A percentile compares a stretch with the other conserved stretches of the same genome.
Conservation (phyloP, 2,888 invertebrate genomes). For the Lepidocyrtinus sp. region DNA sequence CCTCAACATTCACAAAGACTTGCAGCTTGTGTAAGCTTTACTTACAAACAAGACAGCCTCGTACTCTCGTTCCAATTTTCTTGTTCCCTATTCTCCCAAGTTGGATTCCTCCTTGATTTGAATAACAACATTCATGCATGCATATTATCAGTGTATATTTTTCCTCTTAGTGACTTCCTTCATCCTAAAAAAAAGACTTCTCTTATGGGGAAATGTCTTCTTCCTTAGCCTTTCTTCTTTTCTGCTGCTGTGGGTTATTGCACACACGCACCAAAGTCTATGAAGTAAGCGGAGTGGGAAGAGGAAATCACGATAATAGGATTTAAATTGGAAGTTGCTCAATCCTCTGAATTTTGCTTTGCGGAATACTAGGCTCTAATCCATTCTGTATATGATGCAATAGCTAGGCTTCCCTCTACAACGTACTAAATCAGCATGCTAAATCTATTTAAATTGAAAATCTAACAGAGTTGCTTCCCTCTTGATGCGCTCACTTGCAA, state of each 20-base stretch:
- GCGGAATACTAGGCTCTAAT: too few relatives aligned
- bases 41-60: conserved; percentile 20
- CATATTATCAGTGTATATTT: not conserved
- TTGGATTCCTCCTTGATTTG: not conserved
- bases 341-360: conserved; percentile 23
- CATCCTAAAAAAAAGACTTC: not conserved
- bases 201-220: conserved; percentile 12
- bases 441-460: not conserved
- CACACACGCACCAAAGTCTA: too few relatives aligned
- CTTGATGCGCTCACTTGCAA: not conserved
- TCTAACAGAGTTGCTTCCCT: not conserved
- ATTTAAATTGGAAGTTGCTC: conserved; percentile 56
- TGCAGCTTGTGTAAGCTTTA: conserved; percentile 19
- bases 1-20: too few relatives aligned
- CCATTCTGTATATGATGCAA: too few relatives aligned
- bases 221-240: conserved; percentile 10
- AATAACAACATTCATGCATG: not conserved
- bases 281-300: not conserved
- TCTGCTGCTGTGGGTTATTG: conserved; percentile 20
- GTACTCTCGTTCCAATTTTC: conserved; percentile 29
- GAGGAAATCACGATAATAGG: conserved; percentile 56
- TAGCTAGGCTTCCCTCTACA: too few relatives aligned
- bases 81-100: not conserved
- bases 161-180: not conserved
- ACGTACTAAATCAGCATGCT: not conserved